Base-by-base conservation (phyloP, 2,797 vertebrate species). In the Astyanax mexicanus region DNA sequence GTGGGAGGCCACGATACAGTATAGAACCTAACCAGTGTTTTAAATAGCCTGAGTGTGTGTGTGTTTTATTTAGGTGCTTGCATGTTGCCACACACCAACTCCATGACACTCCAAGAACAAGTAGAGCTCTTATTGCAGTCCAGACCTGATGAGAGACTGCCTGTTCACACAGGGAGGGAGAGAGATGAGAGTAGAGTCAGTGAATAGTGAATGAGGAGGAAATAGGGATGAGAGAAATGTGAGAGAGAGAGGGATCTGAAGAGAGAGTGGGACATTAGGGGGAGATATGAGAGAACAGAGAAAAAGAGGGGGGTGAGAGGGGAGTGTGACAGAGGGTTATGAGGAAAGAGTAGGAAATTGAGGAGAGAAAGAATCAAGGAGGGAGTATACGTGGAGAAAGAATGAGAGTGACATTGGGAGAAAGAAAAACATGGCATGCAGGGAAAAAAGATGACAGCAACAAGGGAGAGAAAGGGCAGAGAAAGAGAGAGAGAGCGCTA, bases 51-150 rank as follows among this genome's bases (percentile, higher is more conserved):
- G 11, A 62, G 29, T 5, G 32, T 17, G 15, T 45, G 42, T 6
- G 57, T 61, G 6, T 75, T 35, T 72, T 68, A 54, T 58, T 61
- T 64, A 82, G 66, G 62, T 74, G 68, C 23, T 67, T 84, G 37
- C 49, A 40, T 64, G 42, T 52, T 57, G 17, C 45, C n/a, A 23
- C 13, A 49, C 67, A 57, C 57, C 29, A 25, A 11, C 72, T 32
- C 69, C n/a, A n/a, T n/a, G n/a, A n/a, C n/a, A n/a, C 29, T 75
- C 38, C 65, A 80, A 75, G 74, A 78, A 73, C 40, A 85, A 84
- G 80, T 74, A 82, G 78, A 69, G 78, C 61, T 75, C 60, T 80
- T 75, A 69, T 85, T 81, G 78, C 83, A 77, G 79, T 72, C 79
- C 51, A 61, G 21, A 47, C 40, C 72, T 45, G 68, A 25, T 86